Conservation (phyloP, 2,113 vertebrate species). For the Tenrec ecaudatus region DNA sequence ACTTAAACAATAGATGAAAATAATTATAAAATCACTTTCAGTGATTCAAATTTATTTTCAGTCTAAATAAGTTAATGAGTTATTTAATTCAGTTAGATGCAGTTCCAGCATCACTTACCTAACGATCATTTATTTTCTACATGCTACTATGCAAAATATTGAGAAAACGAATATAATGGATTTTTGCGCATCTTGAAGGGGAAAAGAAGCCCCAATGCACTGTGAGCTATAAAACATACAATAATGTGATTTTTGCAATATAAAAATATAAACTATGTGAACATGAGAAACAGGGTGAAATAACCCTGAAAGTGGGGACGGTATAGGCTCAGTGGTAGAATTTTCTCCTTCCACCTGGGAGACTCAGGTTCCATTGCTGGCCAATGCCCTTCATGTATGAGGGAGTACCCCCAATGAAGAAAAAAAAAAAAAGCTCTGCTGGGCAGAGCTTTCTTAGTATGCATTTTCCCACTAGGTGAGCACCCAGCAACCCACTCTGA, state of each 20-base stretch:
- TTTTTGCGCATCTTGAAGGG: not conserved
- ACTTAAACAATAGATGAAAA: slow-evolving; percentile 16
- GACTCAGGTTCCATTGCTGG: not conserved
- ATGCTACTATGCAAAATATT: not conserved
- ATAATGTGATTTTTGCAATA: not conserved
- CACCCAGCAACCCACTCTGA: no score
- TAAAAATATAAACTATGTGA: not conserved
- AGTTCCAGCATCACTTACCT: not conserved
- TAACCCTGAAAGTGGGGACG: accelerated
- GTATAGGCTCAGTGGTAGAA: not conserved
- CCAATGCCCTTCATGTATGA: not conserved
- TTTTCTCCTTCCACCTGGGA: not conserved
- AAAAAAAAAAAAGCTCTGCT: no score
- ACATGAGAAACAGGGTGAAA: no score
- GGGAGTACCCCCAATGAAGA: no score
- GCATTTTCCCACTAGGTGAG: no score
- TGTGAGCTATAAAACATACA: not conserved
- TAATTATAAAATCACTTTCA: not conserved
- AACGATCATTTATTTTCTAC: not conserved
- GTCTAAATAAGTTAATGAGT: not conserved
- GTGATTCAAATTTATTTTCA: slow-evolving; percentile 1
- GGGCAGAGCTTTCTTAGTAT: no score
- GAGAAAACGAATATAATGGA: not conserved
- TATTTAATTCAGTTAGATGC: not conserved
- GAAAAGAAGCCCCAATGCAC: no score